These are phyloP conservation scores for Prosopocoilus inquinatus DNA, from an alignment of 2,888 invertebrate genomes.

Conservation along the genomic window DNA sequence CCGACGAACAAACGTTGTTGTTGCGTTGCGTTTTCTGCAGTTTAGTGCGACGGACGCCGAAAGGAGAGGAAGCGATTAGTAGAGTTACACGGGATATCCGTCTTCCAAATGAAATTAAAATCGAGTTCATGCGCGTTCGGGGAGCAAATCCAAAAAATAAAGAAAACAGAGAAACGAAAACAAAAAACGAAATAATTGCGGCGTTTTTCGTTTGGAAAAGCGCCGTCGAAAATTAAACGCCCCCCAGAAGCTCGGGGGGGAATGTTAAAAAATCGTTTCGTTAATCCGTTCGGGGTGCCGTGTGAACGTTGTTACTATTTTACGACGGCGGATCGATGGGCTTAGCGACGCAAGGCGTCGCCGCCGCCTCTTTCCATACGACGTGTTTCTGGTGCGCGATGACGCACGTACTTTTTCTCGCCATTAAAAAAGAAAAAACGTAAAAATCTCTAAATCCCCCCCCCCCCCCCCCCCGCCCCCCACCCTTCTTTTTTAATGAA, in stretches of 20 bases:
- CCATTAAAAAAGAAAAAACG: no score
- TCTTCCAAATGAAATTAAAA: neutral
- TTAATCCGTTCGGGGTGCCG: neutral
- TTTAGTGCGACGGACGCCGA: neutral
- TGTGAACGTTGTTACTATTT: constrained; percentile 7
- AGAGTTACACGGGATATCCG: constrained; percentile 1
- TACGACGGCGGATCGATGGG: constrained; percentile 12
- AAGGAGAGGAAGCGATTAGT: neutral
- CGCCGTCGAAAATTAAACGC: neutral
- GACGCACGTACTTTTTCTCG: no score
- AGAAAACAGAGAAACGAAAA: no score
- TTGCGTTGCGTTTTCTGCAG: neutral
- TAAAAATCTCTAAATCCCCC: no score
- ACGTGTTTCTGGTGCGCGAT: constrained; percentile 5
- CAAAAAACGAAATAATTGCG: neutral
- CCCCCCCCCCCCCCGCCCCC: no score
- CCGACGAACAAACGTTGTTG: neutral
- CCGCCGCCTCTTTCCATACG: constrained; percentile 26
- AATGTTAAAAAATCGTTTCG: no score
- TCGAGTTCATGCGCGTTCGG: neutral
- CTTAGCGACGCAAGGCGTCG: constrained; percentile 18
- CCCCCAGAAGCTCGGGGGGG: neutral
- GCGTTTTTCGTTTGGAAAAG: neutral
- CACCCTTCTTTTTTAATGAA: no score
- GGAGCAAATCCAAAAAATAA: neutral